phyloP scores from a whole-genome alignment of 2,113 vertebrate genomes.

The Microtus montanus region DNA sequence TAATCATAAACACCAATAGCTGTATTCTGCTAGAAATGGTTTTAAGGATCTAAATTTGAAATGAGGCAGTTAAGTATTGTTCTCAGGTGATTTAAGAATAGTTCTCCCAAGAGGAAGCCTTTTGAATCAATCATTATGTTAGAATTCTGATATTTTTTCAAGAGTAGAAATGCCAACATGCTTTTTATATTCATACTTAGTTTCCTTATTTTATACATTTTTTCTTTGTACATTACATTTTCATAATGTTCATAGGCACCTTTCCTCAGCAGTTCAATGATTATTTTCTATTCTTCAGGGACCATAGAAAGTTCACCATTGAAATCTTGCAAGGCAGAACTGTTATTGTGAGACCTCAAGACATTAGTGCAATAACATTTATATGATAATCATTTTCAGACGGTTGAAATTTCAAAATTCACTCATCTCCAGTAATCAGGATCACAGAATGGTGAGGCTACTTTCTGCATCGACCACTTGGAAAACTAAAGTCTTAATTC shows the following conservation, averaged over 20 bases:
- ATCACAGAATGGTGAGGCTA: neutral
- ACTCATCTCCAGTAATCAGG: neutral
- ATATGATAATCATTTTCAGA: neutral
- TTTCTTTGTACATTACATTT: neutral
- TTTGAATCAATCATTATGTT: conserved; percentile 10
- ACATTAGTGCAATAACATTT: neutral
- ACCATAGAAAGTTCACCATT: neutral
- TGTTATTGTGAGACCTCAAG: neutral
- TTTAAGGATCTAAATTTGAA: conserved; percentile 16
- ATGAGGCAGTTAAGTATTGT: neutral
- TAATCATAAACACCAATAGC: neutral
- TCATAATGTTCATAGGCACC: neutral
- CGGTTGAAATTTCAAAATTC: neutral
- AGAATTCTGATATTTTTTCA: neutral
- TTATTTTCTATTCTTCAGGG: neutral
- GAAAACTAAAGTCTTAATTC: neutral
- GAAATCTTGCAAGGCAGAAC: neutral
- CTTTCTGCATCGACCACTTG: neutral
- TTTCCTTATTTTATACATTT: neutral
- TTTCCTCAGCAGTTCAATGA: neutral
- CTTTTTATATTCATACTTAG: neutral
- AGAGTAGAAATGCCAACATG: neutral
- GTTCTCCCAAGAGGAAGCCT: neutral
- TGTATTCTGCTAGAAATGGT: neutral
- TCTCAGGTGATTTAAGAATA: neutral